Evolutionary conservation across 2,797 vertebrate species (phyloP), one percentile per base, ranked within the genome.

Genomic region (Sebastes cheni): DNA sequence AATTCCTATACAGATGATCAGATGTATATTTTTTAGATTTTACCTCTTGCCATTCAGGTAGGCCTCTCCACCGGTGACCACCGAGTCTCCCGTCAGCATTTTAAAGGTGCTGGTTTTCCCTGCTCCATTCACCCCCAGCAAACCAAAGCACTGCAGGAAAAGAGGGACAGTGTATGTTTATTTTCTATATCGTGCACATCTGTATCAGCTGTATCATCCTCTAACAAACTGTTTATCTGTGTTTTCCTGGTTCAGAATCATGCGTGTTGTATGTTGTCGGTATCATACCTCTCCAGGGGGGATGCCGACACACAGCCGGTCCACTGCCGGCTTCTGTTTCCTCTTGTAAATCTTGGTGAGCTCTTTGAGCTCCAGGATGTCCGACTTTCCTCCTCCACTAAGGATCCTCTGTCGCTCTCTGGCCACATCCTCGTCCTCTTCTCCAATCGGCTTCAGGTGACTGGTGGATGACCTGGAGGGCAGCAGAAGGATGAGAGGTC

Each of bases 41-140:
- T 60, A 99, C 98, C 98, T 99, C 86, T 98, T 97, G 84, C 97
- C 96, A 39, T 97, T 98, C 77, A 99, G 95, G 72, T 96, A 98
- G 69, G 98, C 98, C 86, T 99, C 97, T 74, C 98, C 98, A 71
- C 95, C 93, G 20, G 98, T 96, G 72, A 96, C 91, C 20, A 91
- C 2, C 0, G 93, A 93, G 87, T 99, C 98, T 86, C 98, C 98
- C 8, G 98, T 99, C 81, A 99, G 91, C 98, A 99, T 99, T 94
- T 99, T 99, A 88, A 99, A 99, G 64, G 98, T 99, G 70, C 97
- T 99, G 29, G 98, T 98, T 90, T 99, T 99, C 18, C 98, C 98
- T 67, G 98, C 98, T 61, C 98, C 98, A 3, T 99, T 99, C 60
- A 99, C 98, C 10, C 98, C 98, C 60, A 99, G 95, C 68, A 99